These are phyloP conservation scores for Nasonovia ribisnigri DNA, from an alignment of 2,888 invertebrate genomes.

Conservation along the genomic window DNA sequence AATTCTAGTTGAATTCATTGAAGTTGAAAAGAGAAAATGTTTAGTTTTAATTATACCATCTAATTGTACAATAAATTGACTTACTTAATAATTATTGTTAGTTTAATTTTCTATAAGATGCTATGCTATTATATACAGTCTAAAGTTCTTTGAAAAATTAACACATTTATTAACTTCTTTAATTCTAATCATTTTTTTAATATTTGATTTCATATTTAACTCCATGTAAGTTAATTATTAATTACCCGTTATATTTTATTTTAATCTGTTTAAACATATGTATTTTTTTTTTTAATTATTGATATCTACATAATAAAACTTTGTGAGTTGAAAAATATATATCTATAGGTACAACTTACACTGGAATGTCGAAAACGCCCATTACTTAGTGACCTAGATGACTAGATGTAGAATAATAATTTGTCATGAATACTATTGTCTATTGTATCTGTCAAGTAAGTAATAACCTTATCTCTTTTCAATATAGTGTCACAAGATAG, in stretches of 20 bases:
- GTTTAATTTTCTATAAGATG: not conserved
- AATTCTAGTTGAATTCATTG: not conserved
- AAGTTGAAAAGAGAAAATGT: not conserved
- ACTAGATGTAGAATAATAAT: slow-evolving; percentile 10
- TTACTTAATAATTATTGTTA: not conserved
- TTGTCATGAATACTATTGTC: not conserved
- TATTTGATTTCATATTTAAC: not conserved
- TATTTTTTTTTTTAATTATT: not conserved
- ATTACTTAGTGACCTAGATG: slow-evolving; percentile 18
- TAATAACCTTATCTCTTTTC: not conserved
- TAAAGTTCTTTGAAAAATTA: not conserved
- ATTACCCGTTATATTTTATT: not conserved
- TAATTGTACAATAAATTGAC: not conserved
- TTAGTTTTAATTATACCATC: not conserved
- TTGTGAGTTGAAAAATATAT: not conserved
- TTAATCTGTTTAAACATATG: not conserved
- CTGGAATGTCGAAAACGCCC: not conserved
- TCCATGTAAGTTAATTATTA: not conserved
- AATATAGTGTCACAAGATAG: not conserved
- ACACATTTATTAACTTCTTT: not conserved
- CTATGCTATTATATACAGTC: not conserved
- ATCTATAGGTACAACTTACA: not conserved
- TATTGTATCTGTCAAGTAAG: not conserved
- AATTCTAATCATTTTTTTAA: not conserved
- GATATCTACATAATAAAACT: not conserved